A percentile compares a stretch with the other conserved stretches of the same genome.
phyloP scores from a whole-genome alignment of 1,140 invertebrate genomes.

The Aphis craccivora region DNA sequence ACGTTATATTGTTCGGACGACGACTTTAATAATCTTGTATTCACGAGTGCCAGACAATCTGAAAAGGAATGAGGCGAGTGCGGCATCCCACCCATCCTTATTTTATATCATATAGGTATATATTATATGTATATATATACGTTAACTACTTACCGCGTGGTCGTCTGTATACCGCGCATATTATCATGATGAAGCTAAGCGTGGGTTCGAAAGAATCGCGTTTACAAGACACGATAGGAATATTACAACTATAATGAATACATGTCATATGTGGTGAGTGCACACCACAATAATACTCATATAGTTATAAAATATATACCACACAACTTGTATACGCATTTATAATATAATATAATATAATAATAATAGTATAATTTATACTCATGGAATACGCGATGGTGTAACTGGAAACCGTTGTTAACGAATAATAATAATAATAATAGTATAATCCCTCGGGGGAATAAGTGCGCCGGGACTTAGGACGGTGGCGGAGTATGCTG shows the following conservation, averaged over 20 bases:
- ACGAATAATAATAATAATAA: neutral
- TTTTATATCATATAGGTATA: neutral
- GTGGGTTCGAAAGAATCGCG: neutral
- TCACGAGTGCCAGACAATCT: neutral
- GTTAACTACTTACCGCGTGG: neutral
- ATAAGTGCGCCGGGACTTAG: neutral
- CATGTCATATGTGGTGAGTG: neutral
- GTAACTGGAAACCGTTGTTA: neutral
- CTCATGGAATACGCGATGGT: neutral
- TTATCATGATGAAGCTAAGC: neutral
- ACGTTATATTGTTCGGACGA: neutral
- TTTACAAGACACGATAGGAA: neutral
- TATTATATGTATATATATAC: neutral
- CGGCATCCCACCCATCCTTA: neutral
- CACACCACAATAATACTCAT: neutral
- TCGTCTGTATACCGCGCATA: neutral
- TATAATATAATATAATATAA: constrained; percentile 9
- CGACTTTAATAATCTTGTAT: neutral
- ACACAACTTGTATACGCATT: neutral
- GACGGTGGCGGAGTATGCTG: neutral
- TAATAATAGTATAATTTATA: constrained; percentile 11
- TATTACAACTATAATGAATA: neutral
- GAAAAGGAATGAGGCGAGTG: too few species aligned
- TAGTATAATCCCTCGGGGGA: constrained; percentile 3
- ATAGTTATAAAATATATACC: neutral